Conservation (phyloP, 1,140 invertebrate genomes). For the Laodelphax striatellus region DNA sequence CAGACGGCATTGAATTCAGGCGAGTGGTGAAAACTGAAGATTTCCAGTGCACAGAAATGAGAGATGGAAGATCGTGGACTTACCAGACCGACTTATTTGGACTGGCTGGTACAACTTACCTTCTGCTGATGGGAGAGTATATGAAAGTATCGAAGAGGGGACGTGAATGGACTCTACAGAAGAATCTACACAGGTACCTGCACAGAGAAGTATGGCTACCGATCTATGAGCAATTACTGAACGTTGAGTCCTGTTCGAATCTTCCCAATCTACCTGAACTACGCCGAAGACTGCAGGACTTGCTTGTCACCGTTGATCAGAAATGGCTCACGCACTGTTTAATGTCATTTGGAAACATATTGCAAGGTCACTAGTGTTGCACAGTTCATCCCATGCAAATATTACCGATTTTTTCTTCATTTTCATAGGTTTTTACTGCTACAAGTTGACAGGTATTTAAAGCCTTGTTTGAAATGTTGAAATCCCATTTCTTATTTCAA, state of each 20-base stretch:
- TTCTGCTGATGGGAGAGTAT: conserved; percentile 74
- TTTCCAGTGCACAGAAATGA: conserved; percentile 80
- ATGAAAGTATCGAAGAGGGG: conserved; percentile 63
- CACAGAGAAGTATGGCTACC: conserved; percentile 50
- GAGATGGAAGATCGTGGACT: conserved; percentile 75
- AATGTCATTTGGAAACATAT: background rate
- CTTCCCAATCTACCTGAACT: conserved; percentile 41
- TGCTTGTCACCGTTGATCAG: background rate
- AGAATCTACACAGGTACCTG: conserved; percentile 54
- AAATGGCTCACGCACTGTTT: background rate
- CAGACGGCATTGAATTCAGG: conserved; percentile 64
- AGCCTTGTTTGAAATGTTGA: no score
- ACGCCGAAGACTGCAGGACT: background rate
- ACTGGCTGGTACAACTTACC: conserved; percentile 72
- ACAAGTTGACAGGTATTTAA: no score
- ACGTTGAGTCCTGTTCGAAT: conserved; percentile 53
- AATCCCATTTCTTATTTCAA: no score
- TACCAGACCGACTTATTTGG: conserved; percentile 88
- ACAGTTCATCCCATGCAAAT: background rate
- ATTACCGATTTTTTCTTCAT: no score
- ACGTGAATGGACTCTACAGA: conserved; percentile 53
- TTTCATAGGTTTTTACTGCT: no score
- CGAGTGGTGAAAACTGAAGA: conserved; percentile 57
- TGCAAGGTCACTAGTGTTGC: background rate
- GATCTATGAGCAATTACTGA: conserved; percentile 50